Evolutionary conservation across 2,113 vertebrate species (phyloP), one percentile per base, ranked within the genome.

Genomic region (Rhombomys opimus): DNA sequence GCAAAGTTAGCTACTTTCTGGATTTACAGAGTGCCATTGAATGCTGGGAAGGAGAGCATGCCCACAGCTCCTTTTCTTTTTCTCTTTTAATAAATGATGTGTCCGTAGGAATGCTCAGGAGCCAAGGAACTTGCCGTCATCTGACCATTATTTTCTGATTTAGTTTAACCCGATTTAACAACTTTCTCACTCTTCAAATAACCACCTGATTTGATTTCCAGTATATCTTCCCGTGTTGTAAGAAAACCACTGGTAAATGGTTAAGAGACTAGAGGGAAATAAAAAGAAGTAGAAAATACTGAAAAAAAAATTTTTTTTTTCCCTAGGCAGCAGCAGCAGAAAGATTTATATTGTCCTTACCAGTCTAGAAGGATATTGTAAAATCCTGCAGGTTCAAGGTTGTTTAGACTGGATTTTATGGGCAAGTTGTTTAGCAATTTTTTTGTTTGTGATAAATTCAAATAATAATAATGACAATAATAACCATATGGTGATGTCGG

Each of bases 401-500:
- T 80, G 30, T 85, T 95, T 82, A 68, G 87, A 92, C 30, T 87
- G 82, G 87, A 93, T 94, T 96, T 96, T 95, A 91, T 89, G 75
- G 90, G 85, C 23, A 93, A 94, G 18, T 95, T 95, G 63, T 95
- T 93, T 95, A 95, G 95, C 82, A 96, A 70, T 98, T 96, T 97
- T 81, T 84, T 46, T 84, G 23, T 93, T 93, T 96, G 35, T 92
- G 52, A 95, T 92, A 90, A 17, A 81, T 92, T 96, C 97, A 96
- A 92, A 94, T 25, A 35, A 95, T 93, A 93, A 91, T 67, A 15
- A 88, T 92, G 22, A 92, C 30, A 38, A 84, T 41, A 41, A 11
- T 27, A 18, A 18, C 25, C 25, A 38, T 61, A 20, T 57, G 57
- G 14, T 61, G 35, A 22, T 61, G 27, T 27, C 20, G 61, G 7